These are phyloP conservation scores for Abramis brama DNA, from an alignment of 2,113 vertebrate species.

Conservation along the genomic window DNA sequence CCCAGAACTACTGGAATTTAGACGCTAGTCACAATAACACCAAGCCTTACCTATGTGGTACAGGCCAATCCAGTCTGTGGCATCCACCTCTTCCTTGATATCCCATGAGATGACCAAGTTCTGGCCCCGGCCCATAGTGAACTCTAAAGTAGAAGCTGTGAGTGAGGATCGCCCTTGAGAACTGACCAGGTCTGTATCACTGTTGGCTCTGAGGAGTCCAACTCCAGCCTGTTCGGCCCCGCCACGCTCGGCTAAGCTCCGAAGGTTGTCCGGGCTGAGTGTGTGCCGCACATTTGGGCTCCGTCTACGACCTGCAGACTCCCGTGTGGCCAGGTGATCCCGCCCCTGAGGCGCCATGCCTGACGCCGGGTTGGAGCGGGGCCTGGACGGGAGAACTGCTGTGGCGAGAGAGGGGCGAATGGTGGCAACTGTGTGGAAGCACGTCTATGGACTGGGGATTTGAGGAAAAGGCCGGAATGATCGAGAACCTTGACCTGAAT, in stretches of 20 bases:
- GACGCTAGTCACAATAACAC: neutral
- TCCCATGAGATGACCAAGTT: conserved; percentile 98
- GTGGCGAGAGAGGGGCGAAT: conserved; percentile 81
- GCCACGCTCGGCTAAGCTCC: conserved; percentile 86
- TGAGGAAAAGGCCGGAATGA: neutral
- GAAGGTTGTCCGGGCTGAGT: conserved; percentile 93
- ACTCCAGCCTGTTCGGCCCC: conserved; percentile 67
- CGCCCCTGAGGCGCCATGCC: conserved; percentile 63
- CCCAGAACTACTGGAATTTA: neutral
- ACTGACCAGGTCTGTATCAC: conserved; percentile 95
- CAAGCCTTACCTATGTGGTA: conserved; percentile 93
- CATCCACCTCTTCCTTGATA: conserved; percentile 98
- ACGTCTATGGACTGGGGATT: neutral
- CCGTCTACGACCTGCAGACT: conserved; percentile 88
- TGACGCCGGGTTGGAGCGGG: conserved; percentile 74
- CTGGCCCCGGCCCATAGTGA: conserved; percentile 88
- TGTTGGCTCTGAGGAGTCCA: conserved; percentile 90
- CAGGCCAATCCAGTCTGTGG: conserved; percentile 98
- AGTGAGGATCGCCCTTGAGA: conserved; percentile 94
- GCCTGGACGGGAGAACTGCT: conserved; percentile 76
- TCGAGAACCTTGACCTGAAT: conserved; percentile 10
- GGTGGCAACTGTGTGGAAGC: conserved; percentile 43
- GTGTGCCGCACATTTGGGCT: conserved; percentile 93
- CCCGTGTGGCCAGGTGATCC: conserved; percentile 82
- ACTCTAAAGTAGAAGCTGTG: conserved; percentile 93